Conservation (phyloP, 1,140 invertebrate species). For the Aphelenchoides avenae region DNA sequence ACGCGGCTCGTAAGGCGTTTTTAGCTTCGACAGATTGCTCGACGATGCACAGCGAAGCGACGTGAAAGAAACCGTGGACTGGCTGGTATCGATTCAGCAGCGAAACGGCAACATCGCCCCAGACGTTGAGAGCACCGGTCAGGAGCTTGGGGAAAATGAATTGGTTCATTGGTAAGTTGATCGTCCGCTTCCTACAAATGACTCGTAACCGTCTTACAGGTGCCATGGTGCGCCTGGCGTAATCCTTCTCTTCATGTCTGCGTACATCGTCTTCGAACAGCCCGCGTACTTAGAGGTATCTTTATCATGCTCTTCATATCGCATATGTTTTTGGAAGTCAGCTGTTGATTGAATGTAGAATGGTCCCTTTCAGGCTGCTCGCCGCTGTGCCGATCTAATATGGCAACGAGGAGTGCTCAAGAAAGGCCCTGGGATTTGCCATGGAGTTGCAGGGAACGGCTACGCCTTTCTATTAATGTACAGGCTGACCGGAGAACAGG, state of each 20-base stretch:
- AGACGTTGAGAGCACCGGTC: slow-evolving; percentile 67
- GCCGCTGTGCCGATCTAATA: slow-evolving; percentile 24
- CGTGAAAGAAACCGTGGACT: slow-evolving; percentile 63
- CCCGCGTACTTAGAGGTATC: slow-evolving; percentile 70
- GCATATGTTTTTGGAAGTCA: too few species aligned
- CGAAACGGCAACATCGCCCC: slow-evolving; percentile 79
- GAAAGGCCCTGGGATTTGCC: slow-evolving; percentile 82
- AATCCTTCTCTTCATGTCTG: slow-evolving; percentile 71
- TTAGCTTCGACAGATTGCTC: slow-evolving; percentile 20
- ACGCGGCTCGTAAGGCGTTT: too few species aligned
- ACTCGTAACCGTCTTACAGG: too few species aligned
- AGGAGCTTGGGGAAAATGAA: slow-evolving; percentile 66
- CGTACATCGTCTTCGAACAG: slow-evolving; percentile 72
- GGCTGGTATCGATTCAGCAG: slow-evolving; percentile 65
- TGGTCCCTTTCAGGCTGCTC: slow-evolving; percentile 4
- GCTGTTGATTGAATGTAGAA: background rate
- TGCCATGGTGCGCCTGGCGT: slow-evolving; percentile 90
- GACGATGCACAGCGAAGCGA: slow-evolving; percentile 17
- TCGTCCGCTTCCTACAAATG: too few species aligned
- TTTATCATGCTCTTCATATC: too few species aligned
- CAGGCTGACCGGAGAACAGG: slow-evolving; percentile 67
- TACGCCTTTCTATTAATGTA: slow-evolving; percentile 77
- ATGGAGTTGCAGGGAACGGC: slow-evolving; percentile 84
- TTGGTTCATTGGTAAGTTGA: slow-evolving; percentile 91
- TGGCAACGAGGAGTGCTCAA: slow-evolving; percentile 76